Conservation (phyloP, 2,797 vertebrate genomes). For the Melopsittacus undulatus region DNA sequence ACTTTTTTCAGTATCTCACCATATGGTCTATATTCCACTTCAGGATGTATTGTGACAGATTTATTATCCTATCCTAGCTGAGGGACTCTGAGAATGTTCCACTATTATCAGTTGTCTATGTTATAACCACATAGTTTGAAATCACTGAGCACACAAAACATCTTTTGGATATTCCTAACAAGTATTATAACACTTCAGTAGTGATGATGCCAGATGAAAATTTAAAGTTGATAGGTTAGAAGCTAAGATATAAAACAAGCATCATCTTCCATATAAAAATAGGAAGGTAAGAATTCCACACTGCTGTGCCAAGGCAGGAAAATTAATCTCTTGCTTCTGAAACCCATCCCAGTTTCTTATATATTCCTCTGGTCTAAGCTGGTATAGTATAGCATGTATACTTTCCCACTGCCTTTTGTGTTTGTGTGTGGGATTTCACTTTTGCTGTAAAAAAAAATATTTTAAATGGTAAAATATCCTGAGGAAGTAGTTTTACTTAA, state of each 20-base stretch:
- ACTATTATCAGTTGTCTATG: not conserved
- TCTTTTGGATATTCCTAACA: not conserved
- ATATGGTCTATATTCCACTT: not conserved
- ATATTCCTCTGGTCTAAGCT: not conserved
- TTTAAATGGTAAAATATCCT: not conserved
- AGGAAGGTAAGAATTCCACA: not conserved
- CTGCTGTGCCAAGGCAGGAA: not conserved
- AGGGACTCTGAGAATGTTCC: not conserved
- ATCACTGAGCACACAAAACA: not conserved
- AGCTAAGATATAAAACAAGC: not conserved
- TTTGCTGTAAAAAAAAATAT: not conserved
- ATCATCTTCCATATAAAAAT: not conserved
- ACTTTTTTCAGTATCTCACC: not conserved
- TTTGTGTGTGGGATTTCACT: not conserved
- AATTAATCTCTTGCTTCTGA: not conserved
- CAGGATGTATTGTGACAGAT: not conserved
- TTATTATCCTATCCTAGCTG: not conserved
- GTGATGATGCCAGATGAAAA: not conserved
- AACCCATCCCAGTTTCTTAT: not conserved
- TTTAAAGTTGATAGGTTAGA: not conserved
- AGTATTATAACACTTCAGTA: not conserved
- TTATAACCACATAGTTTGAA: not conserved
- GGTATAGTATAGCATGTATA: not conserved
- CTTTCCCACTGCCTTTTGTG: not conserved
- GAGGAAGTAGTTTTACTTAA: not conserved